These are phyloP conservation scores for Bombus picipes DNA, from an alignment of 1,140 invertebrate species.

Conservation along the genomic window DNA sequence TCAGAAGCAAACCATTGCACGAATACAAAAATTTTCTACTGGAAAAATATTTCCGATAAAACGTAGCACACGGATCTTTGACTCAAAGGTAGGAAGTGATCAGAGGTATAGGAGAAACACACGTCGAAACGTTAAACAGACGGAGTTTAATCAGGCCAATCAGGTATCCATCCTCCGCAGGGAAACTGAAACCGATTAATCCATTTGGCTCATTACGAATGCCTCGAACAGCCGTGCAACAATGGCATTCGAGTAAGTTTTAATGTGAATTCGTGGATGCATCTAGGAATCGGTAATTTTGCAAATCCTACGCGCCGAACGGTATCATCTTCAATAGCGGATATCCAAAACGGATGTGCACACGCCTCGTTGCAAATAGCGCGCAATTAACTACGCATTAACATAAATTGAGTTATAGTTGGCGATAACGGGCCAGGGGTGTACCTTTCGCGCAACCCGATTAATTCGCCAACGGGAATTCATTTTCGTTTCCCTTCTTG, in stretches of 20 bases:
- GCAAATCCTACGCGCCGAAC: not conserved
- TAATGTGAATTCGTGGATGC: not conserved
- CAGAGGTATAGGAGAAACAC: no score
- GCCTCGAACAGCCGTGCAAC: not conserved
- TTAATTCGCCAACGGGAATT: conserved; percentile 18
- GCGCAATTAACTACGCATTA: conserved; percentile 49
- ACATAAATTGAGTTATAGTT: conserved; percentile 49
- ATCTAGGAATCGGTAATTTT: conserved; percentile 34
- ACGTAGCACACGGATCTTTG: no score
- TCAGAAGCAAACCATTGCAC: no score
- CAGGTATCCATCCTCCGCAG: not conserved
- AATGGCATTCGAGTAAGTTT: conserved; percentile 4
- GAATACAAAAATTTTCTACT: no score
- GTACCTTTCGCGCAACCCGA: conserved; percentile 34
- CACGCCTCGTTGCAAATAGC: not conserved
- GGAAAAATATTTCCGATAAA: no score
- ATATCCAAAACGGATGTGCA: conserved; percentile 18
- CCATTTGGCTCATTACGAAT: conserved; percentile 9
- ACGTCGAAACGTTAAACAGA: not conserved
- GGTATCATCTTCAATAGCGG: conserved; percentile 40
- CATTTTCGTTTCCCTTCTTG: conserved; percentile 4
- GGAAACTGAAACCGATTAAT: not conserved
- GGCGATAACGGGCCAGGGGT: conserved; percentile 4
- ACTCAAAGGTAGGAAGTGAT: no score
- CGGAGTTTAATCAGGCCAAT: not conserved